phyloP scores from a whole-genome alignment of 2,797 vertebrate species.

The Macropus fuliginosus region DNA sequence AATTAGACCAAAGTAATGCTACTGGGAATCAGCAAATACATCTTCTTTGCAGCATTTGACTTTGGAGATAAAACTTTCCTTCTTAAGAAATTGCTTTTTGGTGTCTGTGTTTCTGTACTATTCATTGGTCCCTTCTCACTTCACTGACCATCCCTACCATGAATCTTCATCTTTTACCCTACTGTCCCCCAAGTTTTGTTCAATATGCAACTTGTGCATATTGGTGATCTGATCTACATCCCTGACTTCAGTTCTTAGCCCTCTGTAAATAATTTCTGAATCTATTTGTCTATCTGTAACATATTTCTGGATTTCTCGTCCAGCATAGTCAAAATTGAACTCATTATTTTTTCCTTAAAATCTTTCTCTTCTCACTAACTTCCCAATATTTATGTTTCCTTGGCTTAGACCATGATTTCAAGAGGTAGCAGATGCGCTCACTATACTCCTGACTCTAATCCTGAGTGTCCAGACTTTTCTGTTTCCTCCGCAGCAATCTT shows the following conservation, averaged over 20 bases:
- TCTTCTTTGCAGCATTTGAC: background rate
- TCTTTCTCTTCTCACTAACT: no score
- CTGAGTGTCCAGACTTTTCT: background rate
- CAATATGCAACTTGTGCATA: background rate
- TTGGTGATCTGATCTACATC: background rate
- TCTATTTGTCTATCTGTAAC: background rate
- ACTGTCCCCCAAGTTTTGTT: background rate
- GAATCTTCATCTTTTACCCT: background rate
- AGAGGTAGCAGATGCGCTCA: background rate
- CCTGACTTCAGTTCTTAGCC: background rate
- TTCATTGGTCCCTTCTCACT: background rate
- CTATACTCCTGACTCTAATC: background rate
- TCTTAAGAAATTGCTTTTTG: background rate
- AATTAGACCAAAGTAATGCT: background rate
- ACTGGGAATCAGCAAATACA: background rate
- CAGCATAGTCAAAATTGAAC: background rate
- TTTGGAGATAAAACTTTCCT: background rate
- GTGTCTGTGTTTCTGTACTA: background rate
- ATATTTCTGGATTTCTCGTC: background rate
- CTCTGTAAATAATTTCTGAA: background rate
- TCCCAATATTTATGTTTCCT: background rate
- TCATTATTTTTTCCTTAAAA: background rate
- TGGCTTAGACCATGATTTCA: background rate
- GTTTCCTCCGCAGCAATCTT: no score
- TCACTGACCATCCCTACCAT: background rate